Base-by-base conservation (phyloP, 1,140 invertebrate species). In the Conopomorpha cramerella region DNA sequence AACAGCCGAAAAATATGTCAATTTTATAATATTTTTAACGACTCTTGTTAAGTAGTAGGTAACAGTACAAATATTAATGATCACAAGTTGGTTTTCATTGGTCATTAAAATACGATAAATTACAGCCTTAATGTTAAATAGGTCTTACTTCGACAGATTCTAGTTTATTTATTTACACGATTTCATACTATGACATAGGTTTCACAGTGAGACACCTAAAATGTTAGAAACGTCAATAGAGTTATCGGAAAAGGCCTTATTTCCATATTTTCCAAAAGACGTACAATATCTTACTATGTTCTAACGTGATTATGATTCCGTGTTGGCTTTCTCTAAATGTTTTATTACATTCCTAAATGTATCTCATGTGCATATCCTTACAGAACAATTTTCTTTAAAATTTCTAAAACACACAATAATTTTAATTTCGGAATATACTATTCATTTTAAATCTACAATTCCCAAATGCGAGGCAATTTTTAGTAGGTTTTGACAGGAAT, bases 51-150 rank as follows among this genome's bases (percentile, higher is more conserved):
- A 76, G 67, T 76, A 76, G 64, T 76, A 76, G 67, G 70, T 72
- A 74, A 74, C 70, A 74, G 70, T 74, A 74, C 70, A 72, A 76
- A 72, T 76, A 72, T 72, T 76, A 76, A 68, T 77, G 73, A 79
- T 79, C 77, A 79, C 77, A 79, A 79, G 73, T 77, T 74, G 72
- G 74, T 79, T 76, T 79, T 79, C 77, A 79, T 79, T 79, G 77
- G 77, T 79, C 77, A 79, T 76, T 79, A 79, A 76, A 71, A 72
- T 76, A 76, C 64, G 52, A 76, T 79, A 74, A 70, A 66, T 64
- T 78, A 78, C 58, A 63, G 45, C 55, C 65, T 72, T 70, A 71
- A 43, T 40, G 55, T 65, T 67, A 71, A 71, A 64, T 43, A 65
- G 66, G 64, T 66, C 66, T 55, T 65, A 43, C 46, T 43, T 52